Conservation (phyloP, 2,113 vertebrate genomes). For the Pterocles burchelli region DNA sequence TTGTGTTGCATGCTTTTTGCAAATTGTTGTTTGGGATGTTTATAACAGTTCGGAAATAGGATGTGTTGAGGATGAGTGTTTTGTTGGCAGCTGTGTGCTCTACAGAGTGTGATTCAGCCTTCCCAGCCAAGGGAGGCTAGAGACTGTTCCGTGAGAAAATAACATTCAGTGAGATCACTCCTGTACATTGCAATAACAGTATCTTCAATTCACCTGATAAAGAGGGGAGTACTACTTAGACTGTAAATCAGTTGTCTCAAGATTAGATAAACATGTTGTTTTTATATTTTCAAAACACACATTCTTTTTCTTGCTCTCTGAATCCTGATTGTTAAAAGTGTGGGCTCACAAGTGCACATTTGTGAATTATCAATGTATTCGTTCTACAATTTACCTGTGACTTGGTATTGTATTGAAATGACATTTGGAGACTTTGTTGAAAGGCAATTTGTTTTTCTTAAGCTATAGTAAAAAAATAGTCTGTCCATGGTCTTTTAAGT, state of each 20-base stretch:
- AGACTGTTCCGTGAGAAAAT: not conserved
- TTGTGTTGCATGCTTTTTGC: not conserved
- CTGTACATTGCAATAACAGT: not conserved
- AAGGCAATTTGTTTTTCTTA: not conserved
- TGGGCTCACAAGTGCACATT: not conserved
- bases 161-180: not conserved
- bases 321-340: not conserved
- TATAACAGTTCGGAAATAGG: not conserved
- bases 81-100: not conserved
- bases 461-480: not conserved
- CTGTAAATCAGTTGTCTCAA: not conserved
- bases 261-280: not conserved
- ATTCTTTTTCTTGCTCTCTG: not conserved
- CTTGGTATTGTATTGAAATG: accelerated
- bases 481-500: accelerated
- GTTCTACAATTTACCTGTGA: not conserved
- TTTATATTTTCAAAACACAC: not conserved
- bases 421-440: not conserved
- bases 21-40: not conserved
- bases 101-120: not conserved
- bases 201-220: not conserved
- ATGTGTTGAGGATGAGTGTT: not conserved
- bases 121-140: not conserved
- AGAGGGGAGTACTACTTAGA: not conserved
- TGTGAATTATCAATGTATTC: not conserved